Base-by-base conservation (phyloP, 2,113 vertebrate genomes). In the Malurus melanocephalus region DNA sequence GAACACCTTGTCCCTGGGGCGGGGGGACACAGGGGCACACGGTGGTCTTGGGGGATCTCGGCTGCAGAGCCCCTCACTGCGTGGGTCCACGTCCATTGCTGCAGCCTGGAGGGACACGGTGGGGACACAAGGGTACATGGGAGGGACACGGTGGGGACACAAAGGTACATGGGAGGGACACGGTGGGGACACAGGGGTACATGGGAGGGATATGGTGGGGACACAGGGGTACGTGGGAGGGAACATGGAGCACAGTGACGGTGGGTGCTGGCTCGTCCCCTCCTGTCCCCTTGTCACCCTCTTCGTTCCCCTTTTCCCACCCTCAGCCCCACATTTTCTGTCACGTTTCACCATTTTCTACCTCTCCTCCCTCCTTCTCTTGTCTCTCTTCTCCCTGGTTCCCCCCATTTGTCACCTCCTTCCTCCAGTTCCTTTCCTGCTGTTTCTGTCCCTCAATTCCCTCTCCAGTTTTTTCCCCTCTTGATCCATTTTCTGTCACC, bases 1-100 rank as follows among this genome's bases (percentile, higher is more conserved):
- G 14, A 11, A 0, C 22, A 1, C 40, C 62, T 28, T 16, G 55
- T 38, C 62, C 72, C 55, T 68, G n/a, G 72, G 82, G 5, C 27
- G 12, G 18, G 72, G 64, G 40, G 15, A 46, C 55, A 60, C 53
- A 2, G 81, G 35, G 30, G 51, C 71, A 12, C 61, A 49, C 1
- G 64, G 82, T 2, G 82, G 55, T n/a, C 53, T 38, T 5, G 18
- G 53, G 53, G 38, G 27, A 17, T 85, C 62, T 23, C 16, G 38
- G 23, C 40, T 1, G 0, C 30, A 11, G 21, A n/a, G 14, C n/a
- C 55, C 38, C 53, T 60, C n/a, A 0, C 27, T 19, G 55, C 0
- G 13, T 4, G 40, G 82, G 28, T 68, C n/a, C 6, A 0, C 2
- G 5, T 76, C 72, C 55, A 28, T 85, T 19, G 5, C 48, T 13